phyloP scores from a whole-genome alignment of 2,797 vertebrate genomes.

The Lagodon rhomboides region DNA sequence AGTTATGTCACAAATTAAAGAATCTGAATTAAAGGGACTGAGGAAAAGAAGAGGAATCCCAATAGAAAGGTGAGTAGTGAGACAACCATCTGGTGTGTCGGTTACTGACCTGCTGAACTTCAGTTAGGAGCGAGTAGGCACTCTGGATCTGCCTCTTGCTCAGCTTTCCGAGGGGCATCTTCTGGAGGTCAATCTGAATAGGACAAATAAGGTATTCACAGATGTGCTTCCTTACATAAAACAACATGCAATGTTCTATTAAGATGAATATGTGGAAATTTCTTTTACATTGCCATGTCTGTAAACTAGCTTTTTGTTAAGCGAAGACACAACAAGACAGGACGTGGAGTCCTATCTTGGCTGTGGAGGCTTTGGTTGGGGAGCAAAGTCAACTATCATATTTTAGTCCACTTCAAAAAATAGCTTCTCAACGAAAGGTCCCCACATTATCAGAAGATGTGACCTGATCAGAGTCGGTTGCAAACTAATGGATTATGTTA shows the following conservation, averaged over 20 bases:
- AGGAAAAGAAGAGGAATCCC: not conserved
- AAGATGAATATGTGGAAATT: not conserved
- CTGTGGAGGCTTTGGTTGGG: not conserved
- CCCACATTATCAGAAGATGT: not conserved
- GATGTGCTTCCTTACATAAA: not conserved
- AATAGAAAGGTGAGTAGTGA: not conserved
- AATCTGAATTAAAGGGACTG: not conserved
- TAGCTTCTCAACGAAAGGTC: not conserved
- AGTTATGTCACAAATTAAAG: not conserved
- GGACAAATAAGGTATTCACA: not conserved
- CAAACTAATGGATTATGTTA: too few relatives aligned
- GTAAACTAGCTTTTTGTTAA: not conserved
- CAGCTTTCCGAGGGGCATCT: conserved; percentile 98
- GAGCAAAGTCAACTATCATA: not conserved
- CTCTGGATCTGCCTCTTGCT: conserved; percentile 99
- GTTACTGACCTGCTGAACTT: conserved; percentile 94
- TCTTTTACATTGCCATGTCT: not conserved
- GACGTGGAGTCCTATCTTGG: too few relatives aligned
- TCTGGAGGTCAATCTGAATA: conserved; percentile 96
- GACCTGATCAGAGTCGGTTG: not conserved
- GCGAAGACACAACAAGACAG: too few relatives aligned
- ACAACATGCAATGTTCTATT: not conserved
- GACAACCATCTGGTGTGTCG: too few relatives aligned
- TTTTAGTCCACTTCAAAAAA: not conserved
- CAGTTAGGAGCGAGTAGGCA: conserved; percentile 94